Evolutionary conservation across 2,113 vertebrate genomes (phyloP).

Genomic region (Leptosomus discolor): DNA sequence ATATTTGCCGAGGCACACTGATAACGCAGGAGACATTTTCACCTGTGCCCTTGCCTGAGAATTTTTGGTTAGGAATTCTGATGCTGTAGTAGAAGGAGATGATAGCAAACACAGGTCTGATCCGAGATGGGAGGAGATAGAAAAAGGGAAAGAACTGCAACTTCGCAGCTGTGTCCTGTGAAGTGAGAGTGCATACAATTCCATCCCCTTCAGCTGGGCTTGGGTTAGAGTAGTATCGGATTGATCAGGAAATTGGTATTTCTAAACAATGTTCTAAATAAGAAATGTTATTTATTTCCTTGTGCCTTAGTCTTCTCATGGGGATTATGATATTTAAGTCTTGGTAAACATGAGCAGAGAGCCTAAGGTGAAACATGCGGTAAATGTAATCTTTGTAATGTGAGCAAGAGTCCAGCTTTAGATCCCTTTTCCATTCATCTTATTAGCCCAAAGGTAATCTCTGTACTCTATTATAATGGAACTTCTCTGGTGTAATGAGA

Average conservation of each 20-base stretch:
- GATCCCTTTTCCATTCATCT: background rate
- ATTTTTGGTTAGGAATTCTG: background rate
- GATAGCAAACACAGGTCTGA: background rate
- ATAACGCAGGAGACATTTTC: background rate
- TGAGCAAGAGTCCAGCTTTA: background rate
- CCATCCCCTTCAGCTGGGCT: background rate
- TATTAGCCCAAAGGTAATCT: slow-evolving; percentile 30
- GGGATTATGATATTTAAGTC: slow-evolving; percentile 25
- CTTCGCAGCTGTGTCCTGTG: background rate
- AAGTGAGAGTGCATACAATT: background rate
- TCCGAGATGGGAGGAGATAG: background rate
- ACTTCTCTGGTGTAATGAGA: slow-evolving; percentile 6
- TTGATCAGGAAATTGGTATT: background rate
- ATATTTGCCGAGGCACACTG: background rate
- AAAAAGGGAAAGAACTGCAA: background rate
- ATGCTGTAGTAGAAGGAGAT: background rate
- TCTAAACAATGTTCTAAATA: background rate
- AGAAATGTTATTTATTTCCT: slow-evolving; percentile 23
- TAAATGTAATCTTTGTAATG: slow-evolving; percentile 33
- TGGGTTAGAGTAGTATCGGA: background rate
- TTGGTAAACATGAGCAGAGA: slow-evolving; percentile 5
- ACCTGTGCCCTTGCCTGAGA: background rate
- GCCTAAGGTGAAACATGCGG: slow-evolving; percentile 17
- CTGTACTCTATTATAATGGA: background rate
- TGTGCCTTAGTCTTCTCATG: background rate